phyloP scores from a whole-genome alignment of 2,797 vertebrate species.

The Peromyscus melanophrys region DNA sequence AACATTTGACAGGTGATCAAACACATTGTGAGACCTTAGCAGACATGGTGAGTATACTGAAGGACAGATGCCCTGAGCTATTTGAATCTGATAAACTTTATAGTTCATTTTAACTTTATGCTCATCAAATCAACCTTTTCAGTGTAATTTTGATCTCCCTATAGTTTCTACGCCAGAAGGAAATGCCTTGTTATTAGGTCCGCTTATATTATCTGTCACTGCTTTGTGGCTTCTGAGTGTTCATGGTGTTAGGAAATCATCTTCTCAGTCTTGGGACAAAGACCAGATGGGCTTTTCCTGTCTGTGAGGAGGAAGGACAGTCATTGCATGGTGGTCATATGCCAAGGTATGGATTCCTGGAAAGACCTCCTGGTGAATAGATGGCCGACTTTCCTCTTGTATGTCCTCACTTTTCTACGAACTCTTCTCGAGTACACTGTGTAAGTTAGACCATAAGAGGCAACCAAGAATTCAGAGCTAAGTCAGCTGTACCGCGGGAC shows the following conservation, averaged over 20 bases:
- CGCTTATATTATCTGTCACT: conserved; percentile 43
- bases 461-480: neutral
- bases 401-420: neutral
- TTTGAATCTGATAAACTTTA: conserved; percentile 14
- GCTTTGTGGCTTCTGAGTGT: neutral
- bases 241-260: neutral
- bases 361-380: neutral
- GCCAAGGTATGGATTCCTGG: neutral
- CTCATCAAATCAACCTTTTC: conserved; percentile 48
- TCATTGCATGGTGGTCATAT: neutral
- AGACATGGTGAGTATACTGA: neutral
- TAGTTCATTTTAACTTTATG: conserved; percentile 51
- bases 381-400: neutral
- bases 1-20: neutral
- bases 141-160: conserved; percentile 8
- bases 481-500: neutral
- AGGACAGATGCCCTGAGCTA: neutral
- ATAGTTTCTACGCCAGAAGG: neutral
- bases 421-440: neutral
- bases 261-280: neutral
- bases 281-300: neutral
- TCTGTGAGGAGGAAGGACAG: neutral
- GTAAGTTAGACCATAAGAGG: neutral
- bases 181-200: neutral
- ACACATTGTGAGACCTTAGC: neutral